These are phyloP conservation scores for Gymnorhina tibicen DNA, from an alignment of 2,113 vertebrate species.

Conservation along the genomic window DNA sequence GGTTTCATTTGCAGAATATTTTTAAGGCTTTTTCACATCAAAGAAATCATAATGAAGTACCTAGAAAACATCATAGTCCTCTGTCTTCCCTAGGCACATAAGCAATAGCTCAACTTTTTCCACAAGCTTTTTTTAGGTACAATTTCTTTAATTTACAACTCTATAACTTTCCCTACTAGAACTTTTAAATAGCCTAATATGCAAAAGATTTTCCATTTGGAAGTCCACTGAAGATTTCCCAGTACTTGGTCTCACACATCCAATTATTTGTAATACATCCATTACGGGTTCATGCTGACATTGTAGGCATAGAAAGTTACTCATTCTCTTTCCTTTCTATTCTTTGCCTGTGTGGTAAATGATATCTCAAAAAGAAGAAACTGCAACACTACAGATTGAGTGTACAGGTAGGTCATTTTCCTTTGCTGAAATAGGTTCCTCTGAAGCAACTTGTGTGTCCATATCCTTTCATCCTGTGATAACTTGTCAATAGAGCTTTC, in stretches of 20 bases:
- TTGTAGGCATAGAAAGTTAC: background rate
- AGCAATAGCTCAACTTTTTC: background rate
- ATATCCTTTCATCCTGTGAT: background rate
- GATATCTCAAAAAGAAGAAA: background rate
- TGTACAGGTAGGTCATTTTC: background rate
- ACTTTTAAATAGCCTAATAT: background rate
- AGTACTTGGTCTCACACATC: background rate
- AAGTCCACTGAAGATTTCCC: background rate
- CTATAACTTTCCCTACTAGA: background rate
- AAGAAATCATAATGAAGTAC: background rate
- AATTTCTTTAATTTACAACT: background rate
- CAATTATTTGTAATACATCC: background rate
- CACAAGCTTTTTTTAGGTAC: background rate
- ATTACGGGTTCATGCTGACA: background rate
- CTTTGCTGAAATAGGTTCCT: background rate
- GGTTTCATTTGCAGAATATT: background rate
- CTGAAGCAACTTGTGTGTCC: background rate
- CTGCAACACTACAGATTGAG: background rate
- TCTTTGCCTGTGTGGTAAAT: background rate
- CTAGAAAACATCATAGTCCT: background rate
- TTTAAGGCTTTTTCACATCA: background rate
- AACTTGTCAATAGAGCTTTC: background rate
- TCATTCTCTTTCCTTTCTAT: background rate
- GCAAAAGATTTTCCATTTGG: background rate
- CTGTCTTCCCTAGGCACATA: background rate